Base-by-base conservation (phyloP, 2,888 invertebrate genomes). In the Agriopis aurantiaria region DNA sequence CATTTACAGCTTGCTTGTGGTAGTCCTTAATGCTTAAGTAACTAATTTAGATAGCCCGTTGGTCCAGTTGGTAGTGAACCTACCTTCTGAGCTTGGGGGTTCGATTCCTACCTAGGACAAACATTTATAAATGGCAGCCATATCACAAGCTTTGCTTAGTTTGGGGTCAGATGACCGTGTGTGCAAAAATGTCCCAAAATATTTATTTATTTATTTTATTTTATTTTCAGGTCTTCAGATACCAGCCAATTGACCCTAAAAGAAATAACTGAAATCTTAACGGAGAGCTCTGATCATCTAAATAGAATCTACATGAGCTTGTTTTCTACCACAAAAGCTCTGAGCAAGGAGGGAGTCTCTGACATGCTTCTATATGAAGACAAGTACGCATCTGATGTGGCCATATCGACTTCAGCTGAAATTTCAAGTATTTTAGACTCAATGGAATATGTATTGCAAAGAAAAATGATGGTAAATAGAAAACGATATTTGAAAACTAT, bases 301-400 rank as follows among this genome's bases (percentile, higher is more conserved):
- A 87, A 92, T 71, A 88, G 90, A 76, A 89, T 94, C 68, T 89
- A 92, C 71, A 81, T 93, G 17, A 93, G 93, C 75, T 82, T 93
- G 79, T 78, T 91, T 65, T 88, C 92, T 33, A 93, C 90, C 61
- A 89, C 88, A 55, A 74, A 89, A 69, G 88, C 90, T 17, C 71
- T 95, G 48, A 91, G 89, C 74, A 93, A 90, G 69, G 86, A 86
- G 43, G 87, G 86, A 69, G 76, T 90, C 68, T 74, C 85, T 11
- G 93, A 94, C 72, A 88, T 86, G 75, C 80, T 92, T 57, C 77
- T 93, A 10, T 82, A 88, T 71, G 85, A 88, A 82, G 92, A 94
- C 68, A 89, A 91, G 79, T 92, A 89, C 85, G 91, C 93, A 52
- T 93, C 94, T 40, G 87, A 91, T 72, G 81, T 94, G 67, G 90